Conservation (phyloP, 2,888 invertebrate species). For the Scaptomyza tumidula region DNA sequence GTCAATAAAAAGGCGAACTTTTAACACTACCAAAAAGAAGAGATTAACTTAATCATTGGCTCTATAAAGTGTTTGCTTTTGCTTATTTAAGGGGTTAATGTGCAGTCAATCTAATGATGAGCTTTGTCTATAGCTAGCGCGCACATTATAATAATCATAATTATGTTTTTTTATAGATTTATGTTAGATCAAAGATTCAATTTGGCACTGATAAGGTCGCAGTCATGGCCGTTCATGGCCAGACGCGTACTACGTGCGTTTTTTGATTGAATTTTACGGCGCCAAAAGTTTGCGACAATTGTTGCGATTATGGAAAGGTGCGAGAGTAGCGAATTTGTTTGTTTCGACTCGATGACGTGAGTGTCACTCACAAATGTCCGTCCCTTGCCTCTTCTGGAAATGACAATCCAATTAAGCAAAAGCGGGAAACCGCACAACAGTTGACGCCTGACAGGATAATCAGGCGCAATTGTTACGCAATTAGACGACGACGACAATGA, state of each 20-base stretch:
- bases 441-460: constrained; percentile 75
- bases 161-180: constrained; percentile 10
- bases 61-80: background rate
- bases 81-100: constrained; percentile 44
- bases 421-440: constrained; percentile 75
- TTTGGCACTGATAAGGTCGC: constrained; percentile 57
- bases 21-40: constrained; percentile 9
- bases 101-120: constrained; percentile 16
- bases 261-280: constrained; percentile 28
- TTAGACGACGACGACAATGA: constrained; percentile 45
- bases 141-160: constrained; percentile 14
- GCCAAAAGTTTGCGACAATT: constrained; percentile 47
- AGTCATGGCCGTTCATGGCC: constrained; percentile 69
- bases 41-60: constrained; percentile 18
- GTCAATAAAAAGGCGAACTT: constrained; percentile 32
- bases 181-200: constrained; percentile 19
- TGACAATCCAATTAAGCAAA: constrained; percentile 77
- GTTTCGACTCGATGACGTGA: constrained; percentile 55
- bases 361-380: constrained; percentile 61
- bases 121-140: constrained; percentile 14
- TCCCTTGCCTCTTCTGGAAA: background rate
- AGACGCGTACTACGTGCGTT: constrained; percentile 43
- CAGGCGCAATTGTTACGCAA: constrained; percentile 78
- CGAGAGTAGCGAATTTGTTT: constrained; percentile 22
- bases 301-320: constrained; percentile 52